Conservation (phyloP, 1,140 invertebrate species). For the Philaenus spumarius region DNA sequence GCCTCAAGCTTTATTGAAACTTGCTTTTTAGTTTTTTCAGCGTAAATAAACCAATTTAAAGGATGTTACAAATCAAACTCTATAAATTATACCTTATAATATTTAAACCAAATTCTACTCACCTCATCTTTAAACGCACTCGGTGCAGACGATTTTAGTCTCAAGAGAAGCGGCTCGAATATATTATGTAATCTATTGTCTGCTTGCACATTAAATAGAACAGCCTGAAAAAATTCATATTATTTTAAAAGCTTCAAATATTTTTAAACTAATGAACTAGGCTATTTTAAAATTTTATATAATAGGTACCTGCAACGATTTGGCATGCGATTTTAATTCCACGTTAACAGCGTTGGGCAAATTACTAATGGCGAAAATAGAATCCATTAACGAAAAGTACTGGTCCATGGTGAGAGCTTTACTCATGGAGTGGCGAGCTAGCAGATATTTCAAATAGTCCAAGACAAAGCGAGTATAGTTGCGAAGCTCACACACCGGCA, state of each 20-base stretch:
- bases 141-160: not conserved
- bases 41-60: no score
- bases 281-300: not conserved
- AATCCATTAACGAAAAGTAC: conserved; percentile 41
- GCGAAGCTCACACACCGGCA: conserved; percentile 64
- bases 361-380: conserved; percentile 39
- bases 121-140: conserved; percentile 1
- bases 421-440: conserved; percentile 39
- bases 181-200: not conserved
- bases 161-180: not conserved
- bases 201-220: not conserved
- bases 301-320: conserved; percentile 41
- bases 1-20: no score
- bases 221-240: not conserved
- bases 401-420: conserved; percentile 40
- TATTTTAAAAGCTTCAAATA: not conserved
- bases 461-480: conserved; percentile 62
- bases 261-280: not conserved
- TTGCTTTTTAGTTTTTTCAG: no score
- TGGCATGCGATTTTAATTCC: conserved; percentile 36
- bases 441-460: conserved; percentile 58
- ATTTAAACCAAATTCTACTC: not conserved
- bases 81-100: no score
- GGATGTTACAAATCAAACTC: no score
- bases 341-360: conserved; percentile 30